These are phyloP conservation scores for Colostygia pectinataria DNA, from an alignment of 2,888 invertebrate species.

Conservation along the genomic window DNA sequence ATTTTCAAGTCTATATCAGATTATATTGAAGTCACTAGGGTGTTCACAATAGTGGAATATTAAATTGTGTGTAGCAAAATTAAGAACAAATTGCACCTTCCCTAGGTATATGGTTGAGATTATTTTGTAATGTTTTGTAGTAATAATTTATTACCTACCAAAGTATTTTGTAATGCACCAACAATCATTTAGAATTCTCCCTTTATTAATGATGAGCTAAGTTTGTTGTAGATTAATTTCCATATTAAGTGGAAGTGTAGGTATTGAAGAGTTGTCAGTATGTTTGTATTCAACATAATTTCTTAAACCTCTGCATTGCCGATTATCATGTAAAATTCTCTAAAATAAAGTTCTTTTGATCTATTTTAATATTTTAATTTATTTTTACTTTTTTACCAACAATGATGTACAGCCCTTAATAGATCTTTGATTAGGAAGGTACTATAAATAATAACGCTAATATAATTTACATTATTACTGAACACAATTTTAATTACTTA, in stretches of 20 bases:
- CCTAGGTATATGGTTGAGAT: slow-evolving; percentile 58
- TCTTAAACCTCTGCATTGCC: slow-evolving; percentile 81
- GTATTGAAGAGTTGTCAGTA: slow-evolving; percentile 75
- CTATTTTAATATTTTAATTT: slow-evolving; percentile 49
- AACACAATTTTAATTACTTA: slow-evolving; percentile 1
- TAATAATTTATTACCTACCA: slow-evolving; percentile 46
- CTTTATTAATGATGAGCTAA: slow-evolving; percentile 66
- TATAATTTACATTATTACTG: not conserved
- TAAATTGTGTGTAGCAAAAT: slow-evolving; percentile 54
- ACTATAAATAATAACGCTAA: not conserved
- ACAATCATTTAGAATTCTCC: slow-evolving; percentile 62
- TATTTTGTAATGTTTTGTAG: slow-evolving; percentile 60
- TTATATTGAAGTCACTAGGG: slow-evolving; percentile 50
- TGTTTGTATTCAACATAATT: slow-evolving; percentile 78
- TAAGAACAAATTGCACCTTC: slow-evolving; percentile 61
- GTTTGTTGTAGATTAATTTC: slow-evolving; percentile 73
- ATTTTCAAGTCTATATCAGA: slow-evolving; percentile 36
- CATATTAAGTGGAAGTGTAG: slow-evolving; percentile 70
- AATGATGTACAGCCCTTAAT: too few species aligned
- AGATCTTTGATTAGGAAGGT: too few species aligned
- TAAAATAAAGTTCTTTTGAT: slow-evolving; percentile 84
- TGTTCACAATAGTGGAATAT: slow-evolving; percentile 53
- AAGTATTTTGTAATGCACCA: slow-evolving; percentile 65
- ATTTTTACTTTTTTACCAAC: slow-evolving; percentile 12
- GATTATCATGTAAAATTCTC: slow-evolving; percentile 82